phyloP scores from a whole-genome alignment of 2,113 vertebrate species.

The Solenodon paradoxus region DNA sequence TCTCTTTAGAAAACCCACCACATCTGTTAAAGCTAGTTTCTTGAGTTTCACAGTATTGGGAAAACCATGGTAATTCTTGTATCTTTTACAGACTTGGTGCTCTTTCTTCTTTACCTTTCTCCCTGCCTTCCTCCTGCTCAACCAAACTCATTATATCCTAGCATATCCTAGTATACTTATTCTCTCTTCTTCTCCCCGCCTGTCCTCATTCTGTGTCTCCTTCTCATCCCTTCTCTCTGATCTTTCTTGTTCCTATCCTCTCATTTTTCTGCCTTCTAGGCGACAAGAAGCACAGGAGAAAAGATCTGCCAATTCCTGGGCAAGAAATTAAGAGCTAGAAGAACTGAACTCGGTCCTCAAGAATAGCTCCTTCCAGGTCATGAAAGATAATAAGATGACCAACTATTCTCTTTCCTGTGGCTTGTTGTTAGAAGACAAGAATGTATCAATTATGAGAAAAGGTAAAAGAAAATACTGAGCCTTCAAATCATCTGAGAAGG shows the following conservation, averaged over 20 bases:
- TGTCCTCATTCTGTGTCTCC: too few relatives aligned
- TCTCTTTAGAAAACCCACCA: not conserved
- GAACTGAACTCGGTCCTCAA: slow-evolving; percentile 76
- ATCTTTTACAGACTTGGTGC: not conserved
- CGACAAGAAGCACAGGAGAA: slow-evolving; percentile 75
- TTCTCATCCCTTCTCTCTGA: fast-evolving
- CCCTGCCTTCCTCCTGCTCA: not conserved
- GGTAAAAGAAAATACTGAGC: slow-evolving; percentile 64
- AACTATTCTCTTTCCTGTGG: slow-evolving; percentile 79
- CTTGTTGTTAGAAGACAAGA: slow-evolving; percentile 64
- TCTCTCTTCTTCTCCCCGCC: not conserved
- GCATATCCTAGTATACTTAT: too few relatives aligned
- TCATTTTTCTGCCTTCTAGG: slow-evolving; percentile 69
- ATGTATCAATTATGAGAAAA: slow-evolving; percentile 83
- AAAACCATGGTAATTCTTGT: too few relatives aligned
- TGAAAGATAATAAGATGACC: slow-evolving; percentile 85
- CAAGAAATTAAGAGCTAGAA: slow-evolving; percentile 73
- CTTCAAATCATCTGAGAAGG: not conserved
- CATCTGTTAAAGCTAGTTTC: too few relatives aligned
- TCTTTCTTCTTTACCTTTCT: not conserved
- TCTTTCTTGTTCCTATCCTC: not conserved
- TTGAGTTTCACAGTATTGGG: fast-evolving
- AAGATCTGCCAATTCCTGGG: slow-evolving; percentile 82
- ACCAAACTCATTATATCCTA: too few relatives aligned
- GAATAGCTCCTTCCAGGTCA: slow-evolving; percentile 81